Evolutionary conservation across 2,888 invertebrate species (phyloP).

Genomic region (Chloromyia formosa): DNA sequence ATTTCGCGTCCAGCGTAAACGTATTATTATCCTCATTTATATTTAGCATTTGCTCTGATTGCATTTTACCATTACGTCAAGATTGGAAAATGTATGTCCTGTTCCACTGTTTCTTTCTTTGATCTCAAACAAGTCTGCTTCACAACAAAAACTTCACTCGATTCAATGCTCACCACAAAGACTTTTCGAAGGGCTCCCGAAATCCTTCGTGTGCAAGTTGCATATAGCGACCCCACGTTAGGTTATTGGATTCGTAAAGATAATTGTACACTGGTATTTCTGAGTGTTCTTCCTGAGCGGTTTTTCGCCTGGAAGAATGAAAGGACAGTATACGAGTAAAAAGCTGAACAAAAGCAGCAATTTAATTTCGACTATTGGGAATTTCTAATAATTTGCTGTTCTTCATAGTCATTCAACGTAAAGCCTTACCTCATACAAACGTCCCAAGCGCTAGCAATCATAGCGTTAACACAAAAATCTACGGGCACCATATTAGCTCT

Average conservation of each 20-base stretch:
- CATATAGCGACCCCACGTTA: constrained; percentile 65
- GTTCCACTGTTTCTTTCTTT: too few species aligned
- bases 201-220: constrained; percentile 62
- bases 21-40: too few species aligned
- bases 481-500: constrained; percentile 63
- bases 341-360: not conserved
- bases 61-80: too few species aligned
- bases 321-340: not conserved
- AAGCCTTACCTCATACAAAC: constrained; percentile 59
- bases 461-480: constrained; percentile 65
- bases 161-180: constrained; percentile 61
- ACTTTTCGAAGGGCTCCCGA: constrained; percentile 64
- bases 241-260: constrained; percentile 62
- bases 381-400: too few species aligned
- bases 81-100: too few species aligned
- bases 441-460: constrained; percentile 64
- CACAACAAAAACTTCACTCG: too few species aligned
- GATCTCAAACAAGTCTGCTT: too few species aligned
- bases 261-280: constrained; percentile 65
- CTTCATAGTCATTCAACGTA: too few species aligned
- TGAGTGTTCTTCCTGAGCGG: constrained; percentile 47
- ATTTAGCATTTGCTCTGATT: too few species aligned
- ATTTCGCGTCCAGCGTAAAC: too few species aligned
- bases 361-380: not conserved
- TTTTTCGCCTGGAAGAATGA: constrained; percentile 1